Conservation (phyloP, 2,797 vertebrate genomes). For the Trichosurus vulpecula region DNA sequence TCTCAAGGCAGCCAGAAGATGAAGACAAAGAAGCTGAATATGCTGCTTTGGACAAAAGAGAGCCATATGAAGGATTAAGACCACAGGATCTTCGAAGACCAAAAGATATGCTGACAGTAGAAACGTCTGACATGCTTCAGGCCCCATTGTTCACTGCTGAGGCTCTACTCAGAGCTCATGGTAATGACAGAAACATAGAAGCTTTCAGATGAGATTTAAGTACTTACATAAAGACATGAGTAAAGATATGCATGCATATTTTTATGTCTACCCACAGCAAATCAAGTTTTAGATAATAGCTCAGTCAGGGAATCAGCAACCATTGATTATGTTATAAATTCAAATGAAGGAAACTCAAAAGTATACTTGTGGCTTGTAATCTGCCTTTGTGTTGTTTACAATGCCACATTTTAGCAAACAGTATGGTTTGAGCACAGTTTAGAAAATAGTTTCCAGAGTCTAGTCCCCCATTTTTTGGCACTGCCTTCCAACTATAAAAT, state of each 20-base stretch:
- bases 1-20: constrained; percentile 95
- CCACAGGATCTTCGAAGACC: constrained; percentile 96
- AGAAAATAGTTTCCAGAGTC: constrained; percentile 12
- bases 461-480: constrained; percentile 31
- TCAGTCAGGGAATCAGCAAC: not conserved
- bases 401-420: constrained; percentile 41
- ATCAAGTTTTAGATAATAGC: not conserved
- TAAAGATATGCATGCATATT: constrained; percentile 18
- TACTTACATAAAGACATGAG: constrained; percentile 44
- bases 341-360: constrained; percentile 6
- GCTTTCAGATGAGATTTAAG: not conserved
- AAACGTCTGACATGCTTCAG: constrained; percentile 99
- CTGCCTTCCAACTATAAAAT: constrained; percentile 7
- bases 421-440: constrained; percentile 10
- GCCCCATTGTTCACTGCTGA: constrained; percentile 98
- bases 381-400: constrained; percentile 15
- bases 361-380: constrained; percentile 14
- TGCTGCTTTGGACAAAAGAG: constrained; percentile 96
- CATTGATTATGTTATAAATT: constrained; percentile 3
- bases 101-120: constrained; percentile 99
- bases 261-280: constrained; percentile 32
- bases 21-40: constrained; percentile 98
- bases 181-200: constrained; percentile 85
- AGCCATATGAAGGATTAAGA: constrained; percentile 96
- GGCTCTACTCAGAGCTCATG: constrained; percentile 96